Conservation (phyloP, 2,888 invertebrate species). For the Zygaena filipendulae region DNA sequence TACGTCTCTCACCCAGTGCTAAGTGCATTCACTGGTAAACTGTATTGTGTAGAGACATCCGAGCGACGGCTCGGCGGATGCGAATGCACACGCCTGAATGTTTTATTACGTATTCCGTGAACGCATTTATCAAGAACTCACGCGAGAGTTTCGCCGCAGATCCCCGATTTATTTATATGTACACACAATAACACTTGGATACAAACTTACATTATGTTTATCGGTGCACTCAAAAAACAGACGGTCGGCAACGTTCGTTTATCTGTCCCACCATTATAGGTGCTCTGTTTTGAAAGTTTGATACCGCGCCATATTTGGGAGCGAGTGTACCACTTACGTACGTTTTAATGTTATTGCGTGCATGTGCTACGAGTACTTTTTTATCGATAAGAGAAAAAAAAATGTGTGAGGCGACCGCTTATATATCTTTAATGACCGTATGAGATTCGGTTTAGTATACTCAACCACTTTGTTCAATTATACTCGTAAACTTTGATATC, state of each 20-base stretch:
- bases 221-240: conserved; percentile 44
- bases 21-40: conserved; percentile 61
- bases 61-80: conserved; percentile 30
- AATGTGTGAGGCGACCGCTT: conserved; percentile 34
- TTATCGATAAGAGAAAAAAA: conserved; percentile 41
- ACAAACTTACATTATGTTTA: conserved; percentile 37
- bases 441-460: too few species aligned
- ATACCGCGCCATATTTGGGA: conserved; percentile 28
- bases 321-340: conserved; percentile 36
- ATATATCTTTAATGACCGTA: conserved; percentile 26
- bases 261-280: conserved; percentile 36
- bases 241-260: conserved; percentile 36
- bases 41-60: conserved; percentile 30
- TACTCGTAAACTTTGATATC: too few species aligned
- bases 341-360: conserved; percentile 30
- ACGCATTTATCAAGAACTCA: conserved; percentile 31
- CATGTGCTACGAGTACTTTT: conserved; percentile 40
- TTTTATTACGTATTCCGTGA: conserved; percentile 33
- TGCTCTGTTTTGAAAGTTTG: conserved; percentile 20
- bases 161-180: conserved; percentile 23
- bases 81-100: conserved; percentile 31
- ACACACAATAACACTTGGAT: conserved; percentile 23
- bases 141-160: too few species aligned
- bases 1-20: conserved; percentile 47
- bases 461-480: too few species aligned